Evolutionary conservation across 2,113 vertebrate species (phyloP).

Genomic region (Lipotes vexillifer): DNA sequence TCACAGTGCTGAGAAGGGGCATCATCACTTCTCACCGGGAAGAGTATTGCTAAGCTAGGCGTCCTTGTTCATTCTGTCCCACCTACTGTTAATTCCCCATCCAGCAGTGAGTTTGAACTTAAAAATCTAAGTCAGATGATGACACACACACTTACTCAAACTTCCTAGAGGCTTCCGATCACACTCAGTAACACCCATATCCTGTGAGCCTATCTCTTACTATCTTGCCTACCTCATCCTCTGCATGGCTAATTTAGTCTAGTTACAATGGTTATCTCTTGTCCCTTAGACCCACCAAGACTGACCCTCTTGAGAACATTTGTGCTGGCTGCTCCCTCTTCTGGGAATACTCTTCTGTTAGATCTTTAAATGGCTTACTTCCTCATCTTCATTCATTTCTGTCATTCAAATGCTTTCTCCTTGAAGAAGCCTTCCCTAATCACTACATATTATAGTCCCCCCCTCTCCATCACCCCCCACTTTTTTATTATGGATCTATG

Average conservation of each 20-base stretch:
- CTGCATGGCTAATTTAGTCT: not conserved
- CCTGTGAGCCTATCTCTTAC: not conserved
- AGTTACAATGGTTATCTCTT: not conserved
- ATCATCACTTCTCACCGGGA: not conserved
- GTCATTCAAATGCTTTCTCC: not conserved
- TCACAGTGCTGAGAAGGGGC: not conserved
- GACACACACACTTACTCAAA: not conserved
- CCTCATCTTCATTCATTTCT: not conserved
- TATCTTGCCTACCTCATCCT: not conserved
- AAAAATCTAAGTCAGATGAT: not conserved
- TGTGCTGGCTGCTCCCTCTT: not conserved
- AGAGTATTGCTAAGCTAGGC: not conserved
- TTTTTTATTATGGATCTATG: not conserved
- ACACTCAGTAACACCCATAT: not conserved
- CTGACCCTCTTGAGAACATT: not conserved
- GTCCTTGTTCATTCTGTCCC: not conserved
- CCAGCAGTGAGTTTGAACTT: not conserved
- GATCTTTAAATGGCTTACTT: not conserved
- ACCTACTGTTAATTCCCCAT: not conserved
- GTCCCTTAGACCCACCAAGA: not conserved
- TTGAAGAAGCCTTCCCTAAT: not conserved
- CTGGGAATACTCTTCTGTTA: not conserved
- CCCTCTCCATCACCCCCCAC: not conserved
- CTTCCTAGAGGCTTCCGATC: not conserved
- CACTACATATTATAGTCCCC: accelerated